These are phyloP conservation scores for Pyrocoelia pectoralis DNA, from an alignment of 2,888 invertebrate genomes.

Conservation along the genomic window DNA sequence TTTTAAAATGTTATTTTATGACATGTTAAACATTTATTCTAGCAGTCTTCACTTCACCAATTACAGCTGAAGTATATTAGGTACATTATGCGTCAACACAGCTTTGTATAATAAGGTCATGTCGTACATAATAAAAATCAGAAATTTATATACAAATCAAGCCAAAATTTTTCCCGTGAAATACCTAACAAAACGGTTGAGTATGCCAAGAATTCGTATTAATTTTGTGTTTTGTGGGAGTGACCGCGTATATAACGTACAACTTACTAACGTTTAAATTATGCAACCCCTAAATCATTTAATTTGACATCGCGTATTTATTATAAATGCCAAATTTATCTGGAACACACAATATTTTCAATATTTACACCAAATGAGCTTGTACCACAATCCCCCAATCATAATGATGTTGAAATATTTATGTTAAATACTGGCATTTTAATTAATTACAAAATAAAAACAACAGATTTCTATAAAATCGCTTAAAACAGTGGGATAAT, in stretches of 20 bases:
- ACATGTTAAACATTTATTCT: conserved; percentile 25
- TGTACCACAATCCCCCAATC: no score
- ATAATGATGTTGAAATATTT: background rate
- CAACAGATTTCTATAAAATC: background rate
- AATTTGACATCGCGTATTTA: conserved; percentile 1
- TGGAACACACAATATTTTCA: background rate
- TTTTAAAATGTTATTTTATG: conserved; percentile 27
- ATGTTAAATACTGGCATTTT: background rate
- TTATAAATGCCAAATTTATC: conserved; percentile 17
- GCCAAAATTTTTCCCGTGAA: background rate
- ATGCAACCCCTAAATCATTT: conserved; percentile 34
- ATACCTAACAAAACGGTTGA: conserved; percentile 7
- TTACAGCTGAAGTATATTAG: conserved; percentile 10
- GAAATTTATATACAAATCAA: conserved; percentile 2
- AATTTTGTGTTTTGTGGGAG: conserved; percentile 33
- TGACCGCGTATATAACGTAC: conserved; percentile 21
- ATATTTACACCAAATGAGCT: background rate
- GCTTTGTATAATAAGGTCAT: background rate
- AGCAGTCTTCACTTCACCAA: conserved; percentile 10
- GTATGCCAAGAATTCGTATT: conserved; percentile 30
- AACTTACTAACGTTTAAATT: conserved; percentile 29
- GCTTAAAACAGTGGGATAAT: background rate
- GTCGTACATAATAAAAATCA: background rate
- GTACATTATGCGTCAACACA: conserved; percentile 3
- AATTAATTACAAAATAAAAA: conserved; percentile 1